Conservation (phyloP, 2,797 vertebrate species). For the Dipus sagitta region DNA sequence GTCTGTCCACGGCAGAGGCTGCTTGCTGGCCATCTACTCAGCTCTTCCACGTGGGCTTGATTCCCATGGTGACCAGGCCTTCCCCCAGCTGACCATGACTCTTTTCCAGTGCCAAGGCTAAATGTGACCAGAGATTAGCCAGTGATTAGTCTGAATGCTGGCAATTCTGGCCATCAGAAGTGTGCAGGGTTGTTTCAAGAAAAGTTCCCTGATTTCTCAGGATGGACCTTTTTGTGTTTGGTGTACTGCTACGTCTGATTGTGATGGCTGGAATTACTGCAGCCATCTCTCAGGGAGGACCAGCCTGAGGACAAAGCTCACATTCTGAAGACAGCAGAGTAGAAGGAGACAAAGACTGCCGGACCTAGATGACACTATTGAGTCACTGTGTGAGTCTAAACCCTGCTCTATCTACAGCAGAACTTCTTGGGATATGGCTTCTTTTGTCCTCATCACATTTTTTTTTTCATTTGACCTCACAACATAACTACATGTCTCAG, state of each 20-base stretch:
- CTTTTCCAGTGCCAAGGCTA: neutral
- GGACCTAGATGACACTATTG: neutral
- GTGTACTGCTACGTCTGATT: neutral
- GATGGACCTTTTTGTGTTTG: neutral
- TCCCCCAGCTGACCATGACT: neutral
- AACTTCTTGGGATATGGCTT: neutral
- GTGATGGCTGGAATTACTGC: neutral
- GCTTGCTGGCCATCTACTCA: neutral
- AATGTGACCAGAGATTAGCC: neutral
- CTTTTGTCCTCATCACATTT: neutral
- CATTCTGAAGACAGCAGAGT: neutral
- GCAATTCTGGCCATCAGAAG: neutral
- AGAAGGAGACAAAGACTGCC: neutral
- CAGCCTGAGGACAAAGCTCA: neutral
- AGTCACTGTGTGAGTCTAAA: neutral
- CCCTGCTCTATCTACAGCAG: neutral
- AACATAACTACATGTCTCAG: neutral
- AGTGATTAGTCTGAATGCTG: neutral
- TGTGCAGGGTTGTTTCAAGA: neutral
- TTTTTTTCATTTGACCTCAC: neutral
- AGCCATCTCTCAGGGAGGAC: neutral
- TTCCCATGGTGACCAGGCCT: neutral
- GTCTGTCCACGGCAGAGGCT: too few species aligned
- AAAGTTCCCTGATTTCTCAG: neutral
- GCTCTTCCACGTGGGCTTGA: neutral